Base-by-base conservation (phyloP, 2,113 vertebrate species). In the Ptychochromis oligacanthus region DNA sequence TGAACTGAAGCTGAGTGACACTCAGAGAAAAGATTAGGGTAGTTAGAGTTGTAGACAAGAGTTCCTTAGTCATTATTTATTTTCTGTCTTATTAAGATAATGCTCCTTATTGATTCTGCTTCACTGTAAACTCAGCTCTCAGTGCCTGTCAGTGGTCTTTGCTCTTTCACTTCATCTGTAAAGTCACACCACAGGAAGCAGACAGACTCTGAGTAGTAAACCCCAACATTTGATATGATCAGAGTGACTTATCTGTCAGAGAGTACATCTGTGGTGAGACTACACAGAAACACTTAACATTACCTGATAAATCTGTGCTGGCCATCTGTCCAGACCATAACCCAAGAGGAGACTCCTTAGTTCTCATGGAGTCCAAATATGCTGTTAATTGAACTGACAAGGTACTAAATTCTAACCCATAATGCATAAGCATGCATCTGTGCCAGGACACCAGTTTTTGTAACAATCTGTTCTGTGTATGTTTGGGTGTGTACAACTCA, bases 311-410 rank as follows among this genome's bases (percentile, higher is more conserved):
- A 62, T 88, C 36, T 72, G 26, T 28, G 34, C 52, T 34, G 56
- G 38, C 62, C 56, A 80, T 89, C 31, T 38, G 54, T 74, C 34
- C 75, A 38, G 11, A 46, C n/a, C 24, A 22, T n/a, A n/a, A n/a
- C n/a, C n/a, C n/a, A n/a, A n/a, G n/a, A 49, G 24, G 11, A 12
- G 18, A 36, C 36, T 82, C 6, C 6, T 62, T 40, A 34, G 38
- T 8, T 58, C 56, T 65, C 31, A 80, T 2, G 2, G 6, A 3
- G 31, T 64, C 31, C 17, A 34, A 54, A 77, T 58, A 52, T 74
- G 28, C 24, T n/a, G 46, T 62, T 82, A 80, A 74, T 65, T 65
- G 57, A 17, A 62, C 28, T 2, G 49, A 74, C 64, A 20, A 70
- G 43, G 24, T 52, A 70, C 49, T 49, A 70, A 70, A 70, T 3